A percentile compares a stretch with the other conserved stretches of the same genome.
Conservation (phyloP, 1,140 invertebrate genomes). For the Drosophila micromelanica region DNA sequence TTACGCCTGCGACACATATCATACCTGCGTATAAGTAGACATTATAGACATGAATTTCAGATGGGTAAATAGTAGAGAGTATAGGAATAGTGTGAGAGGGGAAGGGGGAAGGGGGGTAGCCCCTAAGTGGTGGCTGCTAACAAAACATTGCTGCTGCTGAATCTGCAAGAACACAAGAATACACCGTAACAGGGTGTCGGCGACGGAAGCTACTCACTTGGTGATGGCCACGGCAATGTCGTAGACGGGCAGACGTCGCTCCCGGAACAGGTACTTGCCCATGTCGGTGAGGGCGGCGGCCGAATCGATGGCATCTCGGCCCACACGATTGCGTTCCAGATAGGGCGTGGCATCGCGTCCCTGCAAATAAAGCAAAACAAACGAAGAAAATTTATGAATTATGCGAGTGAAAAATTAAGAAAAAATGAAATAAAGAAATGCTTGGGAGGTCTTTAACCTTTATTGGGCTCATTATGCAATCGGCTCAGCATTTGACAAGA, state of each 20-base stretch:
- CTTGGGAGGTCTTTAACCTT: conserved; percentile 7
- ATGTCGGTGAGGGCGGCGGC: conserved; percentile 97
- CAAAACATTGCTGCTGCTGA: conserved; percentile 40
- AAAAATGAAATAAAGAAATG: not conserved
- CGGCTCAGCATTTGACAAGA: conserved; percentile 43
- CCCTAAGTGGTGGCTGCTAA: conserved; percentile 31
- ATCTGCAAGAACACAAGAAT: conserved; percentile 63
- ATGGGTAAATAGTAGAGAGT: conserved; percentile 6
- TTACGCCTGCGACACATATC: conserved; percentile 97
- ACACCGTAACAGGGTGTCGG: conserved; percentile 25
- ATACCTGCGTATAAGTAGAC: conserved; percentile 89
- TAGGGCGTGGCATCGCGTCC: conserved; percentile 97
- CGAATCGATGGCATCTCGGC: conserved; percentile 96
- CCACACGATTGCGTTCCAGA: conserved; percentile 95
- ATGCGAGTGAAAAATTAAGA: too few relatives aligned
- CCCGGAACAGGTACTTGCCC: conserved; percentile 98
- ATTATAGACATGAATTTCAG: conserved; percentile 43
- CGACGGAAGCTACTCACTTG: conserved; percentile 89
- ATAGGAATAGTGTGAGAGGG: not conserved
- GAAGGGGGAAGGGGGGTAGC: not conserved
- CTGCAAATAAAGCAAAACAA: conserved; percentile 86
- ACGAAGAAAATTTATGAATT: too few relatives aligned
- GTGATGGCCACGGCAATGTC: conserved; percentile 98
- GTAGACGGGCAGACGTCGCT: conserved; percentile 96
- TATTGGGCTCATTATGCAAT: conserved; percentile 54